These are phyloP conservation scores for Montipora capitata DNA, from an alignment of 92 coral and sea anemone genomes.

Conservation along the genomic window DNA sequence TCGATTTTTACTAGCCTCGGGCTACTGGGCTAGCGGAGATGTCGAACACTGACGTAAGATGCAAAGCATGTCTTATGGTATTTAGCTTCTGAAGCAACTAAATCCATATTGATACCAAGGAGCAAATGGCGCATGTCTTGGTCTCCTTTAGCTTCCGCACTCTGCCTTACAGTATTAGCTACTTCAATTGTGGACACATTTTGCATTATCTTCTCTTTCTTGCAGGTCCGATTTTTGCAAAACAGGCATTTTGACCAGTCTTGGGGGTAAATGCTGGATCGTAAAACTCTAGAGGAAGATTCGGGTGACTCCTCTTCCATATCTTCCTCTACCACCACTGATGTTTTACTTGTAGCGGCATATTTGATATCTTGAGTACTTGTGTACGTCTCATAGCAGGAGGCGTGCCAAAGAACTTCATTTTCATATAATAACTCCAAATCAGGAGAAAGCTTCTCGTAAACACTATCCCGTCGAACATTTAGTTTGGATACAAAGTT, in stretches of 20 bases:
- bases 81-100: background rate
- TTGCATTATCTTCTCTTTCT: background rate
- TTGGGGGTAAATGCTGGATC: background rate
- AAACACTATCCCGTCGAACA: slow-evolving; percentile 62
- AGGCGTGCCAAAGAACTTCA: slow-evolving; percentile 64
- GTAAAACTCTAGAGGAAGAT: too few species aligned
- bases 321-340: too few species aligned
- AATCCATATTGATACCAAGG: background rate
- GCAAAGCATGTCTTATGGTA: background rate
- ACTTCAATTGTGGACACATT: background rate
- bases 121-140: background rate
- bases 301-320: too few species aligned
- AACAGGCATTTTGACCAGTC: background rate
- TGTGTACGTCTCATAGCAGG: slow-evolving; percentile 64
- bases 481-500: slow-evolving; percentile 55
- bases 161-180: background rate
- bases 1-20: too few species aligned
- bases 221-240: background rate
- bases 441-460: slow-evolving; percentile 38
- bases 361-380: slow-evolving; percentile 58
- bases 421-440: slow-evolving; percentile 25
- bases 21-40: too few species aligned
- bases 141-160: background rate
- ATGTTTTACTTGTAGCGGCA: too few species aligned
- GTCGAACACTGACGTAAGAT: too few species aligned